Conservation (phyloP, 2,113 vertebrate species). For the Rhipidura dahli region DNA sequence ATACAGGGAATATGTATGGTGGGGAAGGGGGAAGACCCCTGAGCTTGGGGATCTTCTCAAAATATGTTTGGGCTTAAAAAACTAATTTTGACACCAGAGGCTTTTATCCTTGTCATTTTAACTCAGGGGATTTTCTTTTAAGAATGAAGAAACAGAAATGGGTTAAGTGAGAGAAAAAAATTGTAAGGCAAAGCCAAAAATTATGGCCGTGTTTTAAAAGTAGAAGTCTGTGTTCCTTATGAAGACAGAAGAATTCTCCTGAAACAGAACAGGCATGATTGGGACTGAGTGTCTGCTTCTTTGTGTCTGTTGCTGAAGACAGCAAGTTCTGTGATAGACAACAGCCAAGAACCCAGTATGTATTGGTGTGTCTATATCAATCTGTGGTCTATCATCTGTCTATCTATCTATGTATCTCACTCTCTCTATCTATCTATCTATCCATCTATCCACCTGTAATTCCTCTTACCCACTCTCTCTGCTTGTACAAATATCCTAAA, state of each 20-base stretch:
- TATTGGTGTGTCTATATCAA: neutral
- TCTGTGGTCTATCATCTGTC: neutral
- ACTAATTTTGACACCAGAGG: neutral
- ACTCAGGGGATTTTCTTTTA: neutral
- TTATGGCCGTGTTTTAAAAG: neutral
- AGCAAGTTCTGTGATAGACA: neutral
- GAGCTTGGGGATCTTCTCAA: neutral
- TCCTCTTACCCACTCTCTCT: neutral
- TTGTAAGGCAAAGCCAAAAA: neutral
- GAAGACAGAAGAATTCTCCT: neutral
- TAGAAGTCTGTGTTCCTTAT: neutral
- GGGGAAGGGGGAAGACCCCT: neutral
- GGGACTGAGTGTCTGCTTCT: neutral
- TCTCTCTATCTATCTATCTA: neutral
- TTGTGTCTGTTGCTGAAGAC: neutral
- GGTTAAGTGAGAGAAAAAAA: neutral
- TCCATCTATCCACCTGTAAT: neutral
- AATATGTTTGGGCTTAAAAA: neutral
- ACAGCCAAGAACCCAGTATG: neutral
- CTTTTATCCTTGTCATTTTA: neutral
- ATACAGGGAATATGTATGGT: neutral
- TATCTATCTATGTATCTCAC: neutral
- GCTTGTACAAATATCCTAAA: neutral
- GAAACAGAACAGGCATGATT: neutral
- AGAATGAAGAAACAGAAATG: neutral